Conservation (phyloP, 2,113 vertebrate species). For the Macheiramphus alcinus region DNA sequence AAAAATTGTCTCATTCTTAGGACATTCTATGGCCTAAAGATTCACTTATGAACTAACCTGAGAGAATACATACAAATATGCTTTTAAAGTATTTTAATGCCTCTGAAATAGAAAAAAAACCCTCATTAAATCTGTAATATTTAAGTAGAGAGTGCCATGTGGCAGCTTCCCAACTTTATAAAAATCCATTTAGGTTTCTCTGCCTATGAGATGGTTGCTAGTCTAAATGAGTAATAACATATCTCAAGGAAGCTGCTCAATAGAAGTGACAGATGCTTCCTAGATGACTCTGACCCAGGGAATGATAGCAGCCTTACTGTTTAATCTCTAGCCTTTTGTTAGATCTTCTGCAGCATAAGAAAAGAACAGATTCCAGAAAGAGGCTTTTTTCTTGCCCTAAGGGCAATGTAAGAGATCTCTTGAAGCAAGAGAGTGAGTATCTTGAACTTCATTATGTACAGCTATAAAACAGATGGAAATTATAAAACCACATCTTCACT, state of each 20-base stretch:
- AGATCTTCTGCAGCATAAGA: background rate
- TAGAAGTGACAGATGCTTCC: background rate
- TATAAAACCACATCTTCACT: background rate
- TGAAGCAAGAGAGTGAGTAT: background rate
- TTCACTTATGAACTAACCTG: background rate
- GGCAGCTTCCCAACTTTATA: background rate
- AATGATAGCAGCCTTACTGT: background rate
- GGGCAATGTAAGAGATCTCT: background rate
- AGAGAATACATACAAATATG: background rate
- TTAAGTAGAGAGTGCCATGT: background rate
- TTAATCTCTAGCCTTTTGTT: background rate
- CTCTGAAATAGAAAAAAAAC: background rate
- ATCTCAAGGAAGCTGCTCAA: background rate
- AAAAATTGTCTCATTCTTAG: background rate
- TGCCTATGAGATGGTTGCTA: background rate
- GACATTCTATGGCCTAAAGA: background rate
- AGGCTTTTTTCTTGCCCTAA: background rate
- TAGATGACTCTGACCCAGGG: background rate
- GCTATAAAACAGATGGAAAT: background rate
- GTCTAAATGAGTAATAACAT: background rate
- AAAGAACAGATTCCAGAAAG: background rate
- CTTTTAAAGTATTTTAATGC: background rate
- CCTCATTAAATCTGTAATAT: background rate
- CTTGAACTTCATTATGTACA: background rate
- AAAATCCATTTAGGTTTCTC: background rate